A percentile compares a stretch with the other conserved stretches of the same genome.
These are phyloP conservation scores for Acanthurus leucopareius DNA, from an alignment of 2,797 vertebrate genomes.

Conservation along the genomic window DNA sequence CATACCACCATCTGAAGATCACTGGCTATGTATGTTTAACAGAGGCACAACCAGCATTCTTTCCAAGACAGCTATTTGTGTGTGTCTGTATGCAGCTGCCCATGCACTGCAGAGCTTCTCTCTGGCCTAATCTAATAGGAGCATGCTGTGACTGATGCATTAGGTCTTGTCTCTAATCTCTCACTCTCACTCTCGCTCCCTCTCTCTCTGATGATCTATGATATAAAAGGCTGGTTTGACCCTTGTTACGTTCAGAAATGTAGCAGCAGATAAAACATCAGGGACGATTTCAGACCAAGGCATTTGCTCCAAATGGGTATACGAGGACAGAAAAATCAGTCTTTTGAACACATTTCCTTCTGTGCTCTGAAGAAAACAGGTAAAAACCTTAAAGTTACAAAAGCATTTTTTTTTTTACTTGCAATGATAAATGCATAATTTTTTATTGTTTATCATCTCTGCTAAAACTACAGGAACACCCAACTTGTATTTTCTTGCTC, in stretches of 20 bases:
- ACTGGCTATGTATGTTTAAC: slow-evolving; percentile 42
- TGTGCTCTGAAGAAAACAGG: background rate
- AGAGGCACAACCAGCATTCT: slow-evolving; percentile 55
- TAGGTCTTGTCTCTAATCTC: slow-evolving; percentile 82
- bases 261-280: slow-evolving; percentile 60
- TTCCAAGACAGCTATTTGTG: slow-evolving; percentile 54
- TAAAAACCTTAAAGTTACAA: slow-evolving; percentile 21
- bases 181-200: slow-evolving; percentile 67
- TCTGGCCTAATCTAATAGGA: slow-evolving; percentile 86
- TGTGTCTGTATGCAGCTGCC: slow-evolving; percentile 57
- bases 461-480: background rate
- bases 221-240: slow-evolving; percentile 72
- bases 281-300: slow-evolving; percentile 26
- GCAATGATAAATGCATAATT: background rate
- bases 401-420: no score
- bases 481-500: slow-evolving; percentile 20
- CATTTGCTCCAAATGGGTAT: slow-evolving; percentile 30
- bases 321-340: slow-evolving; percentile 26
- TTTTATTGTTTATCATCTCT: slow-evolving; percentile 11
- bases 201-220: slow-evolving; percentile 68
- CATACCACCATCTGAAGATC: slow-evolving; percentile 64
- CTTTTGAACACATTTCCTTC: slow-evolving; percentile 12
- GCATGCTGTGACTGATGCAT: slow-evolving; percentile 85
- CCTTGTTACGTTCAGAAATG: slow-evolving; percentile 65
- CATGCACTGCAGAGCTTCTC: slow-evolving; percentile 76